Evolutionary conservation across 2,113 vertebrate genomes (phyloP).

Genomic region (Setophaga coronata): DNA sequence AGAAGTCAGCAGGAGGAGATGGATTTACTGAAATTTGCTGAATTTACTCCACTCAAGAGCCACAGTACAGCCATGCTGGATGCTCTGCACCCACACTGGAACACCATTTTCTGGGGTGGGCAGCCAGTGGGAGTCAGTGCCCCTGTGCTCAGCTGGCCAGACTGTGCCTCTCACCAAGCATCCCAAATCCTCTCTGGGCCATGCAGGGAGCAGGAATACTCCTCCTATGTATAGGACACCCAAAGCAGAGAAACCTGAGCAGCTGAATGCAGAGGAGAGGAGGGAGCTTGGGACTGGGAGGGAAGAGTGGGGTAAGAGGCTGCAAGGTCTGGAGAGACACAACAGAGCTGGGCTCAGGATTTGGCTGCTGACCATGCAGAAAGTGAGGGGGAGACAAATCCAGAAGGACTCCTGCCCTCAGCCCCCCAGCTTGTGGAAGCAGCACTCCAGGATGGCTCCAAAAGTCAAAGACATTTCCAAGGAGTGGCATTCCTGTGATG

Average conservation of each 20-base stretch:
- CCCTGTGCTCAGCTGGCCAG: neutral
- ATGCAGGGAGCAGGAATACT: neutral
- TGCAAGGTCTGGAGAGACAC: neutral
- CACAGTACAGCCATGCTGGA: neutral
- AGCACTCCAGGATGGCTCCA: neutral
- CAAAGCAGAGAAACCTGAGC: neutral
- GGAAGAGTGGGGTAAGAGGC: neutral
- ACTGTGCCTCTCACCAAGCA: neutral
- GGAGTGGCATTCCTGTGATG: fast-evolving
- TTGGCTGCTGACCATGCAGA: neutral
- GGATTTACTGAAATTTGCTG: neutral
- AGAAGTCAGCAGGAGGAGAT: neutral
- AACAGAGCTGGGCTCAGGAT: neutral
- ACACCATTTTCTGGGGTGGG: neutral
- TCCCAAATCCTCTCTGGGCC: neutral
- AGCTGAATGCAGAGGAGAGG: neutral
- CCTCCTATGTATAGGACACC: neutral
- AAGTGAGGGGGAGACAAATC: neutral
- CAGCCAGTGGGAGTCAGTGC: neutral
- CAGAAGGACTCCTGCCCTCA: neutral
- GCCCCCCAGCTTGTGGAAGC: neutral
- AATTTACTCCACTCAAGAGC: neutral
- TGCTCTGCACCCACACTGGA: neutral
- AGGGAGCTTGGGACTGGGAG: neutral
- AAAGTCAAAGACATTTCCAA: neutral